Evolutionary conservation across 2,888 invertebrate species (phyloP), one percentile per base, ranked within the genome.

Genomic region (Drosophila colorata): DNA sequence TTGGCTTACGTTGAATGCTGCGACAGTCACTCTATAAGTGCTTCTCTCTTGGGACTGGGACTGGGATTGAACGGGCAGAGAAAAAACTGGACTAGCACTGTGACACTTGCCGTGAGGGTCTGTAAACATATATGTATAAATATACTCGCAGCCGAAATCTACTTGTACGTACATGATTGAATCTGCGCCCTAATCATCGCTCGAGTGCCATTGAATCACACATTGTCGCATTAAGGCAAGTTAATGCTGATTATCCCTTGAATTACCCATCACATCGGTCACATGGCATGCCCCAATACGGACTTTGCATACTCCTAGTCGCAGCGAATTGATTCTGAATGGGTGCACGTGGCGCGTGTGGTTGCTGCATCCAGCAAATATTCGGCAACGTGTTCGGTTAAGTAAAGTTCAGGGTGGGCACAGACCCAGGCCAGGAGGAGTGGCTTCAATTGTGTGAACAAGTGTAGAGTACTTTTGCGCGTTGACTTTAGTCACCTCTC

Each of bases 251-350:
- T 82, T 79, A 80, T 78, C 64, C 68, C 53, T 49, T 48, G 63
- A 80, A 78, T 80, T 74, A 77, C 63, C 58, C 67, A 59, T 69
- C 51, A 40, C 49, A 46, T 47, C 38, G 28, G 55, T 40, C 49
- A 38, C 56, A 48, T 35, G 37, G 13, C 25, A 41, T 33, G 16
- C 63, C 47, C n/a, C 46, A 44, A 57, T 38, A 33, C 48, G 28
- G 38, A 14, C 53, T 63, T 59, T 67, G 51, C 74, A 66, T 74
- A 64, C 53, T 31, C 35, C 58, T 11, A 20, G 13, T 41, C 47
- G 70, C 55, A 78, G 64, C 90, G 90, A 90, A 90, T 90, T 81
- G 90, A 90, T 90, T 90, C 78, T 71, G 80, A 88, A 89, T 87
- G 85, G 80, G 20, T 66, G 72, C 89, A 90, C 90, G 89, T 90